phyloP scores from a whole-genome alignment of 2,113 vertebrate species.

The Paratilapia polleni region DNA sequence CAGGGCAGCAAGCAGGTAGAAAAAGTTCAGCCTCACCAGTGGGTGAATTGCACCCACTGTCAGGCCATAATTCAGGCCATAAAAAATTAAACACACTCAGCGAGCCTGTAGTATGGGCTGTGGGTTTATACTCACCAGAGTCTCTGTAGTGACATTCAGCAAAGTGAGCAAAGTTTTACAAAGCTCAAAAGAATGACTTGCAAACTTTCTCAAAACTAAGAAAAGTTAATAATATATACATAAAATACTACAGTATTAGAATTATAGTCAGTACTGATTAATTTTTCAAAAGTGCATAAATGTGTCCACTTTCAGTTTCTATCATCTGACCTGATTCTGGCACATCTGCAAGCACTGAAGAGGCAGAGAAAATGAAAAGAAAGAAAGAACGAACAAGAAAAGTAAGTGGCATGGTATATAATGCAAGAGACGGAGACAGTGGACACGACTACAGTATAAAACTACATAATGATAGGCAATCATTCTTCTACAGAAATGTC shows the following conservation, averaged over 20 bases:
- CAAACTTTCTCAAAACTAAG: neutral
- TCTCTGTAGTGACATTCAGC: conserved; percentile 13
- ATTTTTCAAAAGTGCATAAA: neutral
- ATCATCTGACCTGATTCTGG: neutral
- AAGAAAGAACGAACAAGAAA: neutral
- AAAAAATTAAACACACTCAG: conserved; percentile 12
- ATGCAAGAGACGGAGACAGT: neutral
- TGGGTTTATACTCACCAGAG: conserved; percentile 54
- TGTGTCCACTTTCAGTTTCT: neutral
- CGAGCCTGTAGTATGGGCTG: neutral
- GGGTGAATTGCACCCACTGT: conserved; percentile 4
- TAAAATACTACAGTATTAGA: neutral
- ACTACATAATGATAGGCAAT: conserved; percentile 3
- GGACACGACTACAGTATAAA: neutral
- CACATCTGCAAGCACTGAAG: conserved; percentile 31
- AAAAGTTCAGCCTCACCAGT: conserved; percentile 54
- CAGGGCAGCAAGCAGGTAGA: conserved; percentile 35
- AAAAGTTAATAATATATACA: neutral
- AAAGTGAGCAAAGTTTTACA: neutral
- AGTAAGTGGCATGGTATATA: neutral
- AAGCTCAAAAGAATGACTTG: neutral
- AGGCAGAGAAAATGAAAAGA: neutral
- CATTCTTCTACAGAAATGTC: neutral
- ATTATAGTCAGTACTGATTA: neutral
- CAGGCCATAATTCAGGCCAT: conserved; percentile 10